phyloP scores from a whole-genome alignment of 2,113 vertebrate species.

The Neolamprologus devosi region DNA sequence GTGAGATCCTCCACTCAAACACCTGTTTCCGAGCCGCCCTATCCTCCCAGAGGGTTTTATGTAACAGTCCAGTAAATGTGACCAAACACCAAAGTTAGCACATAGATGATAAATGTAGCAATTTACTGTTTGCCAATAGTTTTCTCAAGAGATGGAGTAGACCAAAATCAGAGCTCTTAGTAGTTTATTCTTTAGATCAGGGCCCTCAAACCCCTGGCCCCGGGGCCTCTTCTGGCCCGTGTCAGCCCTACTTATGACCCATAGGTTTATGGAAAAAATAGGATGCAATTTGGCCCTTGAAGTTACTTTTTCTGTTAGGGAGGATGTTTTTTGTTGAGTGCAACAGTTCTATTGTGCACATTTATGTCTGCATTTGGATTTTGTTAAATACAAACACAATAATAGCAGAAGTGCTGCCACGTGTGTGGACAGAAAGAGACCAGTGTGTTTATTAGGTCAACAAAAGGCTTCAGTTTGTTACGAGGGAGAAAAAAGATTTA shows the following conservation, averaged over 20 bases:
- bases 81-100: background rate
- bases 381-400: background rate
- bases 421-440: background rate
- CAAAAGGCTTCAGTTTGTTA: fast-evolving
- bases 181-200: background rate
- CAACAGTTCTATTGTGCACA: background rate
- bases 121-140: background rate
- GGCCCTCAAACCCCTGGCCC: background rate
- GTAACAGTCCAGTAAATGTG: background rate
- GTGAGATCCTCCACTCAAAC: background rate
- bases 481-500: background rate
- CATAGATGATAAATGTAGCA: background rate
- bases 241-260: background rate
- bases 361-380: fast-evolving
- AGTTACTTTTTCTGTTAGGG: background rate
- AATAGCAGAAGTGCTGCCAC: background rate
- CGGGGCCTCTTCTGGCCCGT: background rate
- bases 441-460: fast-evolving
- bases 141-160: background rate
- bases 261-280: fast-evolving
- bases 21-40: fast-evolving
- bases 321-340: background rate
- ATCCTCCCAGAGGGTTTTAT: background rate
- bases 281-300: background rate
- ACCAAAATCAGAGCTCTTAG: background rate